phyloP scores from a whole-genome alignment of 2,888 invertebrate species.

The Tenthredo scrophulariae region DNA sequence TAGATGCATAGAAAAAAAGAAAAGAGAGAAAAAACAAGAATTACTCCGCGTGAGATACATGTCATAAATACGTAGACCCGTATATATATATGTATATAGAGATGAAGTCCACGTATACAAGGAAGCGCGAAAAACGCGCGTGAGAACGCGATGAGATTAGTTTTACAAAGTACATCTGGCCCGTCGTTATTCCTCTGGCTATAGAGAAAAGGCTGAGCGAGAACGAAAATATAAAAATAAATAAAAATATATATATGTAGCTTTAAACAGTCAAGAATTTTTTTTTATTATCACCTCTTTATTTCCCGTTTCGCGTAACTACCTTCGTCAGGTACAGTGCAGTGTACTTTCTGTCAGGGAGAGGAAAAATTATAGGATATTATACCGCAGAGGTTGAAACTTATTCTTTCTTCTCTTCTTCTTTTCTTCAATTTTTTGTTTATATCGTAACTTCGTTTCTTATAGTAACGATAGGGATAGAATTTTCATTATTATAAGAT shows the following conservation, averaged over 20 bases:
- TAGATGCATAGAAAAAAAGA: background rate
- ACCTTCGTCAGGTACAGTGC: background rate
- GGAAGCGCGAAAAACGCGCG: slow-evolving; percentile 19
- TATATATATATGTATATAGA: background rate
- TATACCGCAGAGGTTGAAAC: background rate
- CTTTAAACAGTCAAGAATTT: slow-evolving; percentile 29
- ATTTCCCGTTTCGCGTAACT: slow-evolving; percentile 13
- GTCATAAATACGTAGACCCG: background rate
- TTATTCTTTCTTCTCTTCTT: background rate
- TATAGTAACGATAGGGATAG: background rate
- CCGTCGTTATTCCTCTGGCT: slow-evolving; percentile 12
- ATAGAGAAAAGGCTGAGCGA: background rate
- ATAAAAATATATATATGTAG: background rate
- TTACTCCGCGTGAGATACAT: background rate
- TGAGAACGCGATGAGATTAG: slow-evolving; percentile 46
- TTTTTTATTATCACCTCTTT: slow-evolving; percentile 5
- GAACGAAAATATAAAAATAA: background rate
- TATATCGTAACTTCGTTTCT: background rate
- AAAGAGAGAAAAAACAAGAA: background rate
- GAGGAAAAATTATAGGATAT: slow-evolving; percentile 13
- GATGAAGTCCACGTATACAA: background rate
- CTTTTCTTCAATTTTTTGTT: background rate
- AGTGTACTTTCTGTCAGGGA: background rate
- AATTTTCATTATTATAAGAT: background rate
- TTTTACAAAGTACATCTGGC: slow-evolving; percentile 38